Percentiles rank a stretch among this genome's conserved stretches.
Evolutionary conservation across 2,797 vertebrate genomes (phyloP).

Genomic region (Thripadectes ignobilis): DNA sequence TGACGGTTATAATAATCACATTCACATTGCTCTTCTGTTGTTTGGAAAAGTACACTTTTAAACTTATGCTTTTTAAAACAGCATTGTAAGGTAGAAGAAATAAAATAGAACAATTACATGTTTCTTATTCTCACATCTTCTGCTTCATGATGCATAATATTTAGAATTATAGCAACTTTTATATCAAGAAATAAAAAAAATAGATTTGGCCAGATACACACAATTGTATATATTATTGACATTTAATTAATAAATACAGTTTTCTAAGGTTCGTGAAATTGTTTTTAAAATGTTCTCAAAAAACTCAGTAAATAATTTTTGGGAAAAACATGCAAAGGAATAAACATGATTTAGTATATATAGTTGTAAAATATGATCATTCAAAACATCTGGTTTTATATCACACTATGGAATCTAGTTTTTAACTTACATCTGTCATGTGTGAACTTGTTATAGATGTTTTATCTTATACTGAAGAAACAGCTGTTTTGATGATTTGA

Average conservation of each 20-base stretch:
- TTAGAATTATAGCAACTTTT: background rate
- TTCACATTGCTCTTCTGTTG: background rate
- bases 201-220: background rate
- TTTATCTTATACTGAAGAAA: constrained; percentile 80
- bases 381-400: constrained; percentile 82
- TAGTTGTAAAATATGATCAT: constrained; percentile 76
- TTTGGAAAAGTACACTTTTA: background rate
- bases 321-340: constrained; percentile 22
- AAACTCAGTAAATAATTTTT: constrained; percentile 41
- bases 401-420: constrained; percentile 76
- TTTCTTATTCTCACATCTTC: background rate
- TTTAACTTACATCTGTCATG: constrained; percentile 82
- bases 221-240: background rate
- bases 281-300: constrained; percentile 45
- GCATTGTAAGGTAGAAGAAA: background rate
- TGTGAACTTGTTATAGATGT: constrained; percentile 84
- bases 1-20: background rate
- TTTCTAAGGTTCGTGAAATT: constrained; percentile 44
- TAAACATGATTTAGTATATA: constrained; percentile 61
- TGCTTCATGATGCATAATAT: background rate
- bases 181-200: constrained; percentile 13
- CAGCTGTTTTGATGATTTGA: constrained; percentile 80
- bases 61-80: background rate
- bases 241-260: constrained; percentile 28
- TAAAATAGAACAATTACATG: background rate